A percentile compares a stretch with the other conserved stretches of the same genome.
Conservation (phyloP, 2,113 vertebrate species). For the Paracanthobrama guichenoti region DNA sequence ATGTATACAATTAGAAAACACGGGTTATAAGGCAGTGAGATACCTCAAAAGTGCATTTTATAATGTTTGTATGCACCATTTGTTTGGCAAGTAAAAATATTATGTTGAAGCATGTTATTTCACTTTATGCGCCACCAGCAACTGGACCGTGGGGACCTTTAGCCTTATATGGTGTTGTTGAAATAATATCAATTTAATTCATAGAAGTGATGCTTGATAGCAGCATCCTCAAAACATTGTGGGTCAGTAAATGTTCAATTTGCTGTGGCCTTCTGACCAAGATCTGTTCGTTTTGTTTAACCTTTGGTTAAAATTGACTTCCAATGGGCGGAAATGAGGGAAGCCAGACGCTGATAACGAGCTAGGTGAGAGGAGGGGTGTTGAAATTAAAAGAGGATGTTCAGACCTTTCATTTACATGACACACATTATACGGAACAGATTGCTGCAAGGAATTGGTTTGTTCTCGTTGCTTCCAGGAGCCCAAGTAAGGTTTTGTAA, state of each 20-base stretch:
- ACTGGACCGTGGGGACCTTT: neutral
- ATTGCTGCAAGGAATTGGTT: slow-evolving; percentile 82
- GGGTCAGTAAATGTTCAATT: slow-evolving; percentile 5
- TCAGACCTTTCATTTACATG: slow-evolving; percentile 79
- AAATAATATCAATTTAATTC: neutral
- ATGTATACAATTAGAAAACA: no score
- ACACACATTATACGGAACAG: slow-evolving; percentile 82
- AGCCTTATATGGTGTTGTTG: neutral
- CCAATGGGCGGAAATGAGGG: slow-evolving; percentile 26
- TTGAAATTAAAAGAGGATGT: slow-evolving; percentile 76
- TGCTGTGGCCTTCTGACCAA: slow-evolving; percentile 1
- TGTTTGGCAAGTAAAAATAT: neutral
- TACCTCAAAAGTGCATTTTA: neutral
- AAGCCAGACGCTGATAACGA: slow-evolving; percentile 53
- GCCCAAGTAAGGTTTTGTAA: slow-evolving; percentile 90
- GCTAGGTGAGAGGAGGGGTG: slow-evolving; percentile 50
- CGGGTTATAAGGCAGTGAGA: neutral
- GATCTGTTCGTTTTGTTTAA: slow-evolving; percentile 27
- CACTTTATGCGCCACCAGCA: neutral
- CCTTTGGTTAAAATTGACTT: slow-evolving; percentile 24
- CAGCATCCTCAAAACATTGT: slow-evolving; percentile 6
- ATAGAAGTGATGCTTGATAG: slow-evolving; percentile 8
- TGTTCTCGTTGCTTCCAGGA: slow-evolving; percentile 84
- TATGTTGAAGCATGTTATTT: neutral
- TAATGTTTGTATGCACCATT: neutral